Base-by-base conservation (phyloP, 2,797 vertebrate species). In the Danio tinwini region DNA sequence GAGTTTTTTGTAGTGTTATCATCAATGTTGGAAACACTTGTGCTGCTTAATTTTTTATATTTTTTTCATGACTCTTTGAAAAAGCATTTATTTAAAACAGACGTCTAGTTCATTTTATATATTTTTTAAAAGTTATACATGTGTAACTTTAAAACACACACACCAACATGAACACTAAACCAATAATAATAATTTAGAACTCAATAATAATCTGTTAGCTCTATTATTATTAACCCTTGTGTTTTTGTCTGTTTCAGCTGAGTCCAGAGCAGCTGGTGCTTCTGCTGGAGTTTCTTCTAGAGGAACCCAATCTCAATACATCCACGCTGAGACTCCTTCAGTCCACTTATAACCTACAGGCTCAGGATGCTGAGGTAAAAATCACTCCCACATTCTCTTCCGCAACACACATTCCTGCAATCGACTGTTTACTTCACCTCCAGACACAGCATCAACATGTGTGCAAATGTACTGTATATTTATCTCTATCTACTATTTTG, bases 291-390 rank as follows among this genome's bases (percentile, higher is more conserved):
- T 90, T 84, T 73, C 93, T 99, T 39, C 88, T 98, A 59, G 95
- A 98, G 75, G 93, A 95, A 91, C 90, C 92, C 64, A 92, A 92
- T 0, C 86, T 98, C 71, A 94, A 89, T 56, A 84, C 83, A 76
- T 85, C 86, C 68, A 90, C 85, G 2, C 82, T 99, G 77, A 91
- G 77, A 0, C 62, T 83, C 74, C 91, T 98, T 58, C 89, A 96
- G 88, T 92, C 83, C 77, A 93, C 90, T 0, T 98, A 97, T 90
- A 59, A 59, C 78, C 93, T 98, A 16, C 90, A 52, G 50, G 84
- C 91, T 44, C 95, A 94, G 89, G 97, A 98, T 82, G 95, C 97
- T 81, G 98, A 99, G 95, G 98, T 98, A 92, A 92, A 0, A 4
- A 40, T 56, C 74, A 45, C 10, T 2, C 44, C 80, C 42, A 73